These are phyloP conservation scores for Fistularia tabacaria DNA, from an alignment of 2,797 vertebrate species.

Conservation along the genomic window DNA sequence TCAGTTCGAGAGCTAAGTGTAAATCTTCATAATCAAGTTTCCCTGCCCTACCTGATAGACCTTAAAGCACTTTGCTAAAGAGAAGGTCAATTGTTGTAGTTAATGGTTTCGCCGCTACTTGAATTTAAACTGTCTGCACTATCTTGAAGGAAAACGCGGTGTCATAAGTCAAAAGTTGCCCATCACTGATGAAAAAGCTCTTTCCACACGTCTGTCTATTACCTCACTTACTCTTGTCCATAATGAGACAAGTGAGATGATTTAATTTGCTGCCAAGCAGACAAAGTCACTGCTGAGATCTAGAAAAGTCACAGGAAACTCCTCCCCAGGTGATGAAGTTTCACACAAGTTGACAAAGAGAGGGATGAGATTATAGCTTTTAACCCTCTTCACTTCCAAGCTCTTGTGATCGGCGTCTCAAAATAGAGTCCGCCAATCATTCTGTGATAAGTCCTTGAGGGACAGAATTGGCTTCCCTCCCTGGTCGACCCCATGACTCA, in stretches of 20 bases:
- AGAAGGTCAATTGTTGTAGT: conserved; percentile 60
- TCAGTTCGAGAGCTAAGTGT: conserved; percentile 10
- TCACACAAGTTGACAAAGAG: conserved; percentile 38
- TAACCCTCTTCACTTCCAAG: conserved; percentile 28
- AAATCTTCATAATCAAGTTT: conserved; percentile 48
- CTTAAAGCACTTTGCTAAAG: conserved; percentile 44
- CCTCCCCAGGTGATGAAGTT: conserved; percentile 48
- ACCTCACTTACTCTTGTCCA: conserved; percentile 45
- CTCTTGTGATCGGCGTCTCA: conserved; percentile 67
- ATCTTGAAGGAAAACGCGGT: conserved; percentile 9
- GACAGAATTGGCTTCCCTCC: conserved; percentile 20
- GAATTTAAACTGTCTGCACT: conserved; percentile 36
- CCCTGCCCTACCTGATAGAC: conserved; percentile 50
- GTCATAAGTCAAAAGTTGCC: conserved; percentile 45
- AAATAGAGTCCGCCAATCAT: conserved; percentile 47
- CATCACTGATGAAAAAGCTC: conserved; percentile 44
- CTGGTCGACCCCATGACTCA: conserved; percentile 34
- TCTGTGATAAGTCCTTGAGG: conserved; percentile 39
- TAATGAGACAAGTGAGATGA: conserved; percentile 65
- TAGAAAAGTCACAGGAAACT: conserved; percentile 27
- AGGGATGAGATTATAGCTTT: conserved; percentile 59
- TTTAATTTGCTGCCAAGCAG: conserved; percentile 61
- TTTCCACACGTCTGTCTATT: conserved; percentile 25
- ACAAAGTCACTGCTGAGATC: conserved; percentile 39
- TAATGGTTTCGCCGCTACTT: conserved; percentile 31